phyloP scores from a whole-genome alignment of 1,140 invertebrate genomes.

The Papilio machaon region DNA sequence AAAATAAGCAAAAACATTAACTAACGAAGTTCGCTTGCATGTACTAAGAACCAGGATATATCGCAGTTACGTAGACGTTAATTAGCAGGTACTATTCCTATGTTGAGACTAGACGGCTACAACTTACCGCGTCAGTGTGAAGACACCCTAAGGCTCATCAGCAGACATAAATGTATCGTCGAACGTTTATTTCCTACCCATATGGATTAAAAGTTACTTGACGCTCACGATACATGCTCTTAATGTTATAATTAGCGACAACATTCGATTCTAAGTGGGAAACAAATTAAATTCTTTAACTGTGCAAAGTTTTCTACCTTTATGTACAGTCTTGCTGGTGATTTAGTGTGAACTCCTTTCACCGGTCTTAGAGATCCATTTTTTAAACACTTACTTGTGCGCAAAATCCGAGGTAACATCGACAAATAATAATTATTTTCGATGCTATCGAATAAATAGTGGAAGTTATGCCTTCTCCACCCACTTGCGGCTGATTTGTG shows the following conservation, averaged over 20 bases:
- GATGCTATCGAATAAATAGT: slow-evolving; percentile 28
- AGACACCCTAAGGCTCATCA: slow-evolving; percentile 45
- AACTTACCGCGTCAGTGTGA: slow-evolving; percentile 41
- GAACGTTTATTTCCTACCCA: neutral
- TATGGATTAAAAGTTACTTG: neutral
- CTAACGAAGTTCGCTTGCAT: slow-evolving; percentile 9
- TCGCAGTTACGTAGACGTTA: slow-evolving; percentile 36
- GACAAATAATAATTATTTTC: slow-evolving; percentile 31
- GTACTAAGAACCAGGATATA: slow-evolving; percentile 33
- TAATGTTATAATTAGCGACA: too few species aligned
- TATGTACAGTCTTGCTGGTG: slow-evolving; percentile 49
- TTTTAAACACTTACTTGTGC: slow-evolving; percentile 51
- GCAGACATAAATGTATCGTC: slow-evolving; percentile 50
- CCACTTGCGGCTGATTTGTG: slow-evolving; percentile 30
- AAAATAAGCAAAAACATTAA: slow-evolving; percentile 36
- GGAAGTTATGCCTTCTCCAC: slow-evolving; percentile 22
- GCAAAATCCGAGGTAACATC: slow-evolving; percentile 8
- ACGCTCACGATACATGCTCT: neutral
- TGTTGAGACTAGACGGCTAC: slow-evolving; percentile 29
- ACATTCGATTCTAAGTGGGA: too few species aligned
- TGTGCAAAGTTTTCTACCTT: slow-evolving; percentile 56
- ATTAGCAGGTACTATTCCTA: slow-evolving; percentile 37
- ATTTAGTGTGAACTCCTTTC: slow-evolving; percentile 68
- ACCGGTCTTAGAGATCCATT: slow-evolving; percentile 70
- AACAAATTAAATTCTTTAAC: slow-evolving; percentile 17